A percentile compares a stretch with the other conserved stretches of the same genome.
These are phyloP conservation scores for Stratiomys singularior DNA, from an alignment of 2,888 invertebrate species.

Conservation along the genomic window DNA sequence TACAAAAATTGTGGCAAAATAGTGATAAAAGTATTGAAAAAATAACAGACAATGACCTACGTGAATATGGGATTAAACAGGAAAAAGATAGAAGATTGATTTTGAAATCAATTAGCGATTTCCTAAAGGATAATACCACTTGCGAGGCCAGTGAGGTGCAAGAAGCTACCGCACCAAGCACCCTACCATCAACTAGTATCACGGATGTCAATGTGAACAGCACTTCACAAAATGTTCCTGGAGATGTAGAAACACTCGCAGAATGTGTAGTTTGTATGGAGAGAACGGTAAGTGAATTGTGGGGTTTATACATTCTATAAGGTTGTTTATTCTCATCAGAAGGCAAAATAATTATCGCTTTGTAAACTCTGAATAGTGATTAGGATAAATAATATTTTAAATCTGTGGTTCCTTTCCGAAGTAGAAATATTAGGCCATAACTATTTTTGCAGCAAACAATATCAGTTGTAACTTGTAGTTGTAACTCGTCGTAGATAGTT, in stretches of 20 bases:
- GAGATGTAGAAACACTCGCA: slow-evolving; percentile 58
- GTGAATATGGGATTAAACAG: slow-evolving; percentile 69
- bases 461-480: too few species aligned
- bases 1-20: slow-evolving; percentile 61
- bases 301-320: too few species aligned
- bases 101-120: slow-evolving; percentile 72
- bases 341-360: too few species aligned
- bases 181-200: background rate
- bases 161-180: slow-evolving; percentile 17
- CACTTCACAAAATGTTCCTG: background rate
- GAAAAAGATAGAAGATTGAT: slow-evolving; percentile 71
- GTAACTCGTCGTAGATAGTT: too few species aligned
- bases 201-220: background rate
- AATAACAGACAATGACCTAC: slow-evolving; percentile 70
- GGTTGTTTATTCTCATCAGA: too few species aligned
- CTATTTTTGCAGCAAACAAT: too few species aligned
- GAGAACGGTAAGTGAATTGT: slow-evolving; percentile 68
- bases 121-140: slow-evolving; percentile 62
- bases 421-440: too few species aligned
- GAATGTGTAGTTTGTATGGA: slow-evolving; percentile 91
- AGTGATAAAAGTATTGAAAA: slow-evolving; percentile 57
- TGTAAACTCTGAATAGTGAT: too few species aligned
- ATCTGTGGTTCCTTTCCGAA: too few species aligned
- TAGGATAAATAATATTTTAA: too few species aligned
- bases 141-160: background rate